Percentiles rank a stretch among this genome's conserved stretches.
phyloP scores from a whole-genome alignment of 2,797 vertebrate species.

The Schizothorax lantsangensis region DNA sequence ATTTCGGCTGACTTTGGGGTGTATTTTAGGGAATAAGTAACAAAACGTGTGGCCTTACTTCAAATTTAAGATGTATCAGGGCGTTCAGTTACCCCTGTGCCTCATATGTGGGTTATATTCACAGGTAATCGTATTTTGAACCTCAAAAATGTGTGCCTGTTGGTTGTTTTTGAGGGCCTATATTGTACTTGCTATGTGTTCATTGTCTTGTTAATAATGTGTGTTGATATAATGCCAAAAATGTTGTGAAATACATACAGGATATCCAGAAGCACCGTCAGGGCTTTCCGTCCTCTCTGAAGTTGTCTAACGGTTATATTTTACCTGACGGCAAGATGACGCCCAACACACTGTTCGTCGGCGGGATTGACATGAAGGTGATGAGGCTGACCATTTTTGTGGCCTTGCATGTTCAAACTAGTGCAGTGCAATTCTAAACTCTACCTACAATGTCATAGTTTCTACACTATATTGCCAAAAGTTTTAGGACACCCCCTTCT shows the following conservation, averaged over 20 bases:
- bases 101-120: slow-evolving; percentile 45
- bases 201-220: background rate
- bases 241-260: slow-evolving; percentile 56
- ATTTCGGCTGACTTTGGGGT: background rate
- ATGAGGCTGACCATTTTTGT: background rate
- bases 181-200: background rate
- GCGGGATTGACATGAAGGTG: slow-evolving; percentile 94
- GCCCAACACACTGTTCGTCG: slow-evolving; percentile 94
- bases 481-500: background rate
- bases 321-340: slow-evolving; percentile 93
- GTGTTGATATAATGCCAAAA: background rate
- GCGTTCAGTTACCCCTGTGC: slow-evolving; percentile 42
- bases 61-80: slow-evolving; percentile 25
- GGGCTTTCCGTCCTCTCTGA: slow-evolving; percentile 55
- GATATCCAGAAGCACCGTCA: slow-evolving; percentile 73
- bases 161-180: background rate
- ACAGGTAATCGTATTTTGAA: slow-evolving; percentile 16
- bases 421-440: background rate
- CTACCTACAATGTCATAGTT: background rate
- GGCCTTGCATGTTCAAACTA: background rate
- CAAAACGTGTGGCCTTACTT: slow-evolving; percentile 1
- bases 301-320: slow-evolving; percentile 88
- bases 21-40: background rate
- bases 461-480: too few species aligned
- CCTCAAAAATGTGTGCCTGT: background rate